Conservation (phyloP, 1,140 invertebrate species). For the Coelopa frigida region DNA sequence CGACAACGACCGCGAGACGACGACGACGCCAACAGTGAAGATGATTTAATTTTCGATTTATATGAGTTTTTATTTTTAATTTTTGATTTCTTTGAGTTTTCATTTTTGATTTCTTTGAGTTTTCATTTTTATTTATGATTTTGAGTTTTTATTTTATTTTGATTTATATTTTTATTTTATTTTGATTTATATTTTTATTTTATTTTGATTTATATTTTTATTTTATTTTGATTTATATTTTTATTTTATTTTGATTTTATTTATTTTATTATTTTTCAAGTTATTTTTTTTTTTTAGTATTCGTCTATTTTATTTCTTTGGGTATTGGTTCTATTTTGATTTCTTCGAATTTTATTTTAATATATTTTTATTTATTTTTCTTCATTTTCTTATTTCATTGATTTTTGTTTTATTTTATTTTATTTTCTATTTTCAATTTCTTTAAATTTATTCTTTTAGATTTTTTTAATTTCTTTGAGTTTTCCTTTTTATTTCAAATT, state of each 20-base stretch:
- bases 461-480: background rate
- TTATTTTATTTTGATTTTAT: background rate
- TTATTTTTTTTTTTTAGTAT: background rate
- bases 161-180: background rate
- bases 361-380: background rate
- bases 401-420: background rate
- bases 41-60: background rate
- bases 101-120: background rate
- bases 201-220: background rate
- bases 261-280: background rate
- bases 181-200: background rate
- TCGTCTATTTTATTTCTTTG: background rate
- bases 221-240: background rate
- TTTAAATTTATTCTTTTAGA: background rate
- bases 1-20: no score
- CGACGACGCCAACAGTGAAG: no score
- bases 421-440: slow-evolving; percentile 3
- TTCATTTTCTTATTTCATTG: background rate
- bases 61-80: background rate
- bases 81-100: background rate
- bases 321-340: background rate
- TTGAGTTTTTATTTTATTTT: background rate
- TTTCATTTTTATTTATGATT: background rate
- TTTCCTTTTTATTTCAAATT: background rate
- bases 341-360: background rate